phyloP scores from a whole-genome alignment of 2,113 vertebrate species.

The Sinocyclocheilus anshuiensis region DNA sequence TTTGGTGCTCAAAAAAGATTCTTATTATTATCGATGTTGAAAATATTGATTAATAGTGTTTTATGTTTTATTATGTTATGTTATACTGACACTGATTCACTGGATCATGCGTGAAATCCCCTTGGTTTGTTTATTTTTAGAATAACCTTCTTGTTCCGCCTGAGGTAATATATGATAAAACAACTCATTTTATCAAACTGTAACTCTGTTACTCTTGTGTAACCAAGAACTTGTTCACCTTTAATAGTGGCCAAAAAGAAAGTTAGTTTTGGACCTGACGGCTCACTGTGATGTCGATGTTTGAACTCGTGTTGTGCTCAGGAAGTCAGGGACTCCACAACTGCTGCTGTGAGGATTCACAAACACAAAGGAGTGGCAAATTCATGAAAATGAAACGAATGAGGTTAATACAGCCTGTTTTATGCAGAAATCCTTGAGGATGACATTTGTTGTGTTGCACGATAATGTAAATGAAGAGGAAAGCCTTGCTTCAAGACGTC shows the following conservation, averaged over 20 bases:
- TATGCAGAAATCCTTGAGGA: constrained; percentile 51
- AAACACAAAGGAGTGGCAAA: constrained; percentile 35
- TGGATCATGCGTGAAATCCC: neutral
- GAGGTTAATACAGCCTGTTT: constrained; percentile 51
- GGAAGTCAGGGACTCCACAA: constrained; percentile 27
- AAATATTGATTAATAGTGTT: too few species aligned
- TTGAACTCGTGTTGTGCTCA: constrained; percentile 12
- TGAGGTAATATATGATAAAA: neutral
- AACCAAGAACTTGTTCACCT: constrained; percentile 9
- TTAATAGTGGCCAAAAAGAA: constrained; percentile 21
- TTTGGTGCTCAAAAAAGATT: too few species aligned
- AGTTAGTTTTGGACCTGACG: neutral
- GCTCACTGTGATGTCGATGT: neutral
- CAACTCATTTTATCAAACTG: neutral
- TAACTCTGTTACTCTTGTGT: constrained; percentile 7
- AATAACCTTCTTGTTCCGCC: neutral
- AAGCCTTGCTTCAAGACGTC: constrained; percentile 14
- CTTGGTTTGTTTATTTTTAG: neutral
- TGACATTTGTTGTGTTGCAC: constrained; percentile 48
- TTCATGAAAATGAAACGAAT: constrained; percentile 42
- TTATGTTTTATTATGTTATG: too few species aligned
- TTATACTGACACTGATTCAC: too few species aligned
- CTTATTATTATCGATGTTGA: too few species aligned
- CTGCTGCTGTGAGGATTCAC: constrained; percentile 16
- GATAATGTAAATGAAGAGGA: constrained; percentile 38